Conservation (phyloP, 2,113 vertebrate genomes). For the Gallinago media region DNA sequence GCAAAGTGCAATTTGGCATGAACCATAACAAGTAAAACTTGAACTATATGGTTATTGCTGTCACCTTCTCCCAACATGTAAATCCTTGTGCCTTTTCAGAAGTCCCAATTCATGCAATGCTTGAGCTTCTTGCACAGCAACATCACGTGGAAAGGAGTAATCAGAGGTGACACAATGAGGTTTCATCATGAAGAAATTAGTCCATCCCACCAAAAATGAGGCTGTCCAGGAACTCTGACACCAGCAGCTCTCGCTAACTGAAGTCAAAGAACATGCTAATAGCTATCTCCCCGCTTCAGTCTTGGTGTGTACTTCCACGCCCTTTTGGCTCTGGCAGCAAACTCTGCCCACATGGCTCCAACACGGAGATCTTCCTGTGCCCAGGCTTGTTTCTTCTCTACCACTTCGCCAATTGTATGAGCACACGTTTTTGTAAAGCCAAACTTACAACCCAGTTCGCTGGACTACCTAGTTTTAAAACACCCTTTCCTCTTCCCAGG, state of each 20-base stretch:
- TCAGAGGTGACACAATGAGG: not conserved
- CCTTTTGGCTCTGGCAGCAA: not conserved
- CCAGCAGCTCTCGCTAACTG: not conserved
- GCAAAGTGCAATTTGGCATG: not conserved
- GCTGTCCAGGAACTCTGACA: not conserved
- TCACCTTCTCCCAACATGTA: not conserved
- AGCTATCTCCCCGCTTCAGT: not conserved
- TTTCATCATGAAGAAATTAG: not conserved
- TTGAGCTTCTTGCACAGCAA: not conserved
- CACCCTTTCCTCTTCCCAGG: constrained; percentile 11
- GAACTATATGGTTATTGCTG: not conserved
- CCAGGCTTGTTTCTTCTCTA: not conserved
- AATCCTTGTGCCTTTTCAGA: not conserved
- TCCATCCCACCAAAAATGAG: not conserved
- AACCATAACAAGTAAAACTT: not conserved
- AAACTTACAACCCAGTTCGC: not conserved
- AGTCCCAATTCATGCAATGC: not conserved
- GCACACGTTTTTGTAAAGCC: not conserved
- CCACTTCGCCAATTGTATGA: not conserved
- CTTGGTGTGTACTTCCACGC: not conserved
- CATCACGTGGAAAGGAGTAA: not conserved
- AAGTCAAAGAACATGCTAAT: not conserved
- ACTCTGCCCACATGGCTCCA: not conserved
- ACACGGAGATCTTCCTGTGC: not conserved
- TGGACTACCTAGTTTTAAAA: not conserved